Base-by-base conservation (phyloP, 2,888 invertebrate genomes). In the Stegophylla sp. region DNA sequence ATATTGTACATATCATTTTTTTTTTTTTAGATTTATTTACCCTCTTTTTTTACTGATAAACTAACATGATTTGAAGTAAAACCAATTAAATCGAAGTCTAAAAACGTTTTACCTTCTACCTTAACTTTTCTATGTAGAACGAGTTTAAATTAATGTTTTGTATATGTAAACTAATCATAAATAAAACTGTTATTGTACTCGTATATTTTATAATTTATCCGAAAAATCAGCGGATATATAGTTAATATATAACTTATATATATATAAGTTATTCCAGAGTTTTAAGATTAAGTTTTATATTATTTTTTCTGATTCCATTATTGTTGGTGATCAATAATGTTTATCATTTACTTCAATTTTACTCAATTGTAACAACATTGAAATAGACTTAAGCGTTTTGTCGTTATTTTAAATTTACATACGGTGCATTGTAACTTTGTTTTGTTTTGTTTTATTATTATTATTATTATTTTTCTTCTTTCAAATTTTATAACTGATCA, bases 371-470 rank as follows among this genome's bases (percentile, higher is more conserved):
- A 53, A 53, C 41, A n/a, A 75, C 12, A 53, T 75, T 66, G 3
- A 41, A 51, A 79, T 79, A 79, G 61, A 79, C 56, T 79, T 51
- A 63, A 79, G 59, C 34, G 17, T 79, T 79, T 71, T 79, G 71
- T 79, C 61, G 59, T 69, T 79, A 79, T 79, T 61, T 69, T 69
- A 48, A 71, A 59, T 69, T 71, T 59, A 71, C 64, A 53, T 71
- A 69, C 69, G 79, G 69, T 79, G 69, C 79, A 71, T 79, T 79
- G 79, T 79, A 79, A 79, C 79, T 79, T 77, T 79, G 71, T 79
- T 79, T 79, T 79, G 61, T 79, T 79, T 79, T 79, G 34, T 77
- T 67, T 59, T 77, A 77, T 66, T 10, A 73, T 71, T 73, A 45
- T 66, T 66, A 64, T 64, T 34, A 61, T 26, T 64, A 67, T 67